Percentiles rank a stretch among this genome's conserved stretches.
These are phyloP conservation scores for Eonycteris spelaea DNA, from an alignment of 2,113 vertebrate species.

Conservation along the genomic window DNA sequence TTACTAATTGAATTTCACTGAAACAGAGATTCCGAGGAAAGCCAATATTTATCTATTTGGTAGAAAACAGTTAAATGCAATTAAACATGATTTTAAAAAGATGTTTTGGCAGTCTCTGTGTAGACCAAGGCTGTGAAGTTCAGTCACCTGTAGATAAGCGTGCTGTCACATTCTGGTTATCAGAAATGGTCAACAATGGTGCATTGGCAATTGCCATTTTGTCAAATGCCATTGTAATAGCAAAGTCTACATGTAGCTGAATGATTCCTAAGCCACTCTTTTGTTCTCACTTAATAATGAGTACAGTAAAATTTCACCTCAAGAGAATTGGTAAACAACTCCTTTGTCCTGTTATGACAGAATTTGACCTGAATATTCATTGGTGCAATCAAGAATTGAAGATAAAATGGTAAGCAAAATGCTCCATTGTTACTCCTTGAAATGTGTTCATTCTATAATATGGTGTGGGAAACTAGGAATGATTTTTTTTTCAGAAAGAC, in stretches of 20 bases:
- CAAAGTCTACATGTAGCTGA: not conserved
- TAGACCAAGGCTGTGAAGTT: constrained; percentile 27
- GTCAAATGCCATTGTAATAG: constrained; percentile 3
- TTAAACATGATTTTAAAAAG: not conserved
- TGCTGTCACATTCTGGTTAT: not conserved
- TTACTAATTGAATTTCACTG: constrained; percentile 31
- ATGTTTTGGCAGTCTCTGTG: not conserved
- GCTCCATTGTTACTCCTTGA: constrained; percentile 1
- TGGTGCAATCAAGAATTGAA: constrained; percentile 8
- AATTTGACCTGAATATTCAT: constrained; percentile 25
- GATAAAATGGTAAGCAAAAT: not conserved
- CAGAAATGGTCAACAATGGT: constrained; percentile 32
- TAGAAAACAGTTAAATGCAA: constrained; percentile 35
- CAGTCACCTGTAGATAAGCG: not conserved
- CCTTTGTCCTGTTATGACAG: not conserved
- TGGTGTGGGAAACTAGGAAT: not conserved
- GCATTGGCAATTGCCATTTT: not conserved
- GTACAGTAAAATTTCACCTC: constrained; percentile 30
- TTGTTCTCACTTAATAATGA: not conserved
- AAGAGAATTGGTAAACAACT: constrained; percentile 11
- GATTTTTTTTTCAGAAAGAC: not conserved
- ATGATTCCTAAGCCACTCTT: constrained; percentile 29
- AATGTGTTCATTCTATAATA: constrained; percentile 8
- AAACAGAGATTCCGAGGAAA: constrained; percentile 13
- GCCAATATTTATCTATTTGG: not conserved